These are phyloP conservation scores for Cheilosia scutellata DNA, from an alignment of 2,888 invertebrate genomes.

Conservation along the genomic window DNA sequence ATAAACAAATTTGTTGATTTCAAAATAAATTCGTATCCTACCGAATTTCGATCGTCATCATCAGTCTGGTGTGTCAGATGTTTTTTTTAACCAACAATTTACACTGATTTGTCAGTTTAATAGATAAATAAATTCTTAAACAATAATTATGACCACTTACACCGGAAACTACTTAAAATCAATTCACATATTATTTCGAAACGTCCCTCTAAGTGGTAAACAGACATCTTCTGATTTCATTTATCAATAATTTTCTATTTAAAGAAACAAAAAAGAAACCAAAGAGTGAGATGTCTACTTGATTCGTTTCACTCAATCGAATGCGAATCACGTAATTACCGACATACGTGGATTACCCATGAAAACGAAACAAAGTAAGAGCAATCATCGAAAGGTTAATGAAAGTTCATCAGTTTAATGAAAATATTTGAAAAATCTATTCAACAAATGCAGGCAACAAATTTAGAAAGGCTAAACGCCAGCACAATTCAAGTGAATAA, in stretches of 20 bases:
- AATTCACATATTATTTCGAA: conserved; percentile 7
- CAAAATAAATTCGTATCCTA: too few relatives aligned
- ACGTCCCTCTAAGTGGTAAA: conserved; percentile 20
- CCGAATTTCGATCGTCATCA: too few relatives aligned
- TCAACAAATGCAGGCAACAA: not conserved
- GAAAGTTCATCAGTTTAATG: not conserved
- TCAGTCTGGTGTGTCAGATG: too few relatives aligned
- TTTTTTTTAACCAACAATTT: too few relatives aligned
- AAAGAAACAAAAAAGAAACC: conserved; percentile 6
- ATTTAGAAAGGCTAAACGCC: not conserved
- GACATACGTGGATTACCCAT: too few relatives aligned
- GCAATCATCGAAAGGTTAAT: conserved; percentile 10
- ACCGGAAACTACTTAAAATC: not conserved
- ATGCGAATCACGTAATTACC: not conserved
- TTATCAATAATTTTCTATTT: conserved; percentile 53
- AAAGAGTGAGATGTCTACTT: conserved; percentile 23
- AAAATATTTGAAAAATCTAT: conserved; percentile 13
- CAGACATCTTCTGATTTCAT: conserved; percentile 52
- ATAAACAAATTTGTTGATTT: too few relatives aligned
- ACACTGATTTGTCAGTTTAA: too few relatives aligned
- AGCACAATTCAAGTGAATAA: not conserved
- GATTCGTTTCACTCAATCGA: conserved; percentile 3
- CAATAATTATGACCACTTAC: too few relatives aligned
- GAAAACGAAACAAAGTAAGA: not conserved
- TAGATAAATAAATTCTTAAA: too few relatives aligned